Evolutionary conservation across 2,113 vertebrate species (phyloP), one percentile per base, ranked within the genome.

Genomic region (Anguilla japonica): DNA sequence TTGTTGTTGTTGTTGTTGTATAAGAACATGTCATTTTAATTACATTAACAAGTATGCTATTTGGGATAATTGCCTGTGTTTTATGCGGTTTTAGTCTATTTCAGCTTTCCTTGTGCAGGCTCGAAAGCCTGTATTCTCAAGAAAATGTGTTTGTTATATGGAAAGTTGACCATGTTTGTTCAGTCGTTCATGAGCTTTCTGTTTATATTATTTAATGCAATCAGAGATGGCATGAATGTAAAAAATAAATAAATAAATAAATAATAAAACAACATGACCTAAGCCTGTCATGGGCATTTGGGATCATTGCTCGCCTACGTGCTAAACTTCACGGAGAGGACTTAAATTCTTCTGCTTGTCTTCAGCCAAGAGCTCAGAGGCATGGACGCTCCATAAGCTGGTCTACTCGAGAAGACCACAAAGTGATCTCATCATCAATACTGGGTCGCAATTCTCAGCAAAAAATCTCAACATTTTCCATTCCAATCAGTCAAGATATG

Each of bases 281-380:
- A 75, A 13, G 9, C 7, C 14, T 22, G 43, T 26, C 16, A 50
- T 8, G 39, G 39, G 20, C 82, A 29, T 11, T 40, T 71, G 83
- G 60, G 83, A 71, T 3, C 39, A 7, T 11, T 16, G 13, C 43
- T 79, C 91, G 89, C 89, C 82, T 6, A 14, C 41, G 0, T 91
- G 93, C 83, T 8, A 90, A 92, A 93, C 79, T 88, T 92, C 63
- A 84, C 83, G 53, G 40, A 50, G 15, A 22, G 34, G 18, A 63
- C 90, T 89, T 91, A 92, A 85, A 95, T 95, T 93, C 90, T 83
- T 56, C 71, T 0, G n/a, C n/a, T 13, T 34, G 60, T 34, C 9
- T 13, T 29, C 11, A 75, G 71, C 71, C 11, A 75, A 34, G 71
- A 34, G 9, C 9, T 75, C 71, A 75, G 11, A n/a, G 26, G 71